Conservation (phyloP, 2,888 invertebrate genomes). For the Syrphus vitripennis region DNA sequence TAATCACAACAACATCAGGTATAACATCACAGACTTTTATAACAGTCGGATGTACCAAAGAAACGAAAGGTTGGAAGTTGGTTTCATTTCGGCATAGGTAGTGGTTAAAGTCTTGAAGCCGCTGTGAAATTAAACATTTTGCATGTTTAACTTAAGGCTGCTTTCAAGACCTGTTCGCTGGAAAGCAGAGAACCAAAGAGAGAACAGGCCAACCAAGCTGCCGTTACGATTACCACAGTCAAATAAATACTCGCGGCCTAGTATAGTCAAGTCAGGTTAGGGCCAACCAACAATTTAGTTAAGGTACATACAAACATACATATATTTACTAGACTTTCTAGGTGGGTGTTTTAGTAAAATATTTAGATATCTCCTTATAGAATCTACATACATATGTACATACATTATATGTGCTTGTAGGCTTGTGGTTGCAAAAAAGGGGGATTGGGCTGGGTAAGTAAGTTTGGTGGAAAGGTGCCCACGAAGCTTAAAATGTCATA, state of each 20-base stretch:
- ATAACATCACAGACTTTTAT: background rate
- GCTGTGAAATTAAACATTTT: constrained; percentile 59
- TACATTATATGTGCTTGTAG: too few relatives aligned
- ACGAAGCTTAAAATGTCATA: constrained; percentile 65
- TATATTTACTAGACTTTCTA: constrained; percentile 28
- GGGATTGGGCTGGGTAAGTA: background rate
- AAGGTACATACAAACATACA: background rate
- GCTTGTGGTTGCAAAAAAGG: background rate
- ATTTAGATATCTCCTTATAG: background rate
- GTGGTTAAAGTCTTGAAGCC: constrained; percentile 1
- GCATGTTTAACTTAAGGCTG: constrained; percentile 44
- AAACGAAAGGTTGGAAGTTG: constrained; percentile 21
- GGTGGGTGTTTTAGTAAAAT: constrained; percentile 28
- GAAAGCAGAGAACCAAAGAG: background rate
- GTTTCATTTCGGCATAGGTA: background rate
- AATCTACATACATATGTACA: background rate
- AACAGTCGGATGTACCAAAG: background rate
- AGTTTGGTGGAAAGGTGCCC: constrained; percentile 43
- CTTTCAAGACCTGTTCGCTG: constrained; percentile 22
- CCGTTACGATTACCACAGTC: constrained; percentile 31
- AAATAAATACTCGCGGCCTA: constrained; percentile 56
- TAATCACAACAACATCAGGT: too few relatives aligned
- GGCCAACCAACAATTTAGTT: constrained; percentile 41
- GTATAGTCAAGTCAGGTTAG: constrained; percentile 46
- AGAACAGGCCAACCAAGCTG: constrained; percentile 10